Evolutionary conservation across 2,888 invertebrate genomes (phyloP).

Genomic region (Cantharis nigra): DNA sequence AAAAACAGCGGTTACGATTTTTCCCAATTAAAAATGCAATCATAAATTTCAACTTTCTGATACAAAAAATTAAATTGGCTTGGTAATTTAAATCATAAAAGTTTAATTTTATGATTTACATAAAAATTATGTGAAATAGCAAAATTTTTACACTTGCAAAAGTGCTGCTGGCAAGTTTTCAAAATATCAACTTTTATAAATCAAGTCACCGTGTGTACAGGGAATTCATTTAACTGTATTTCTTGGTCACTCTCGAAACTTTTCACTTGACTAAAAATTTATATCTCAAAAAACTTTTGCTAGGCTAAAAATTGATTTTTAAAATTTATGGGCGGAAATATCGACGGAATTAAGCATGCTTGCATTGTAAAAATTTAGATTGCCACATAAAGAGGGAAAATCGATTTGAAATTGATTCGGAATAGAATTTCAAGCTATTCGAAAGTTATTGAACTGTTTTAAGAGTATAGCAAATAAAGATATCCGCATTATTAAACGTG

Average conservation of each 20-base stretch:
- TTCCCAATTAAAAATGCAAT: not conserved
- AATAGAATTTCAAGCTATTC: slow-evolving; percentile 29
- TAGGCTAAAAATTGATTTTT: not conserved
- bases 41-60: not conserved
- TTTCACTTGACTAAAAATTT: not conserved
- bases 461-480: slow-evolving; percentile 32
- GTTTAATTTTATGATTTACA: not conserved
- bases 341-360: not conserved
- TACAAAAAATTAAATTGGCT: not conserved
- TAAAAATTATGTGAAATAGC: not conserved
- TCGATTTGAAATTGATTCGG: slow-evolving; percentile 12
- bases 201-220: not conserved
- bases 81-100: not conserved
- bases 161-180: not conserved
- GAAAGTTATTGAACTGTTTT: slow-evolving; percentile 30
- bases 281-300: not conserved
- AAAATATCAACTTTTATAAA: not conserved
- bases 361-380: not conserved
- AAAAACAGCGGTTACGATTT: not conserved
- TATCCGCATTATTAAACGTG: slow-evolving; percentile 29
- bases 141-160: not conserved
- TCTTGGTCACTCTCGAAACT: not conserved
- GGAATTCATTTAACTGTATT: not conserved
- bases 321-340: not conserved
- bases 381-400: not conserved